Base-by-base conservation (phyloP, 2,113 vertebrate genomes). In the Hydropotes inermis region DNA sequence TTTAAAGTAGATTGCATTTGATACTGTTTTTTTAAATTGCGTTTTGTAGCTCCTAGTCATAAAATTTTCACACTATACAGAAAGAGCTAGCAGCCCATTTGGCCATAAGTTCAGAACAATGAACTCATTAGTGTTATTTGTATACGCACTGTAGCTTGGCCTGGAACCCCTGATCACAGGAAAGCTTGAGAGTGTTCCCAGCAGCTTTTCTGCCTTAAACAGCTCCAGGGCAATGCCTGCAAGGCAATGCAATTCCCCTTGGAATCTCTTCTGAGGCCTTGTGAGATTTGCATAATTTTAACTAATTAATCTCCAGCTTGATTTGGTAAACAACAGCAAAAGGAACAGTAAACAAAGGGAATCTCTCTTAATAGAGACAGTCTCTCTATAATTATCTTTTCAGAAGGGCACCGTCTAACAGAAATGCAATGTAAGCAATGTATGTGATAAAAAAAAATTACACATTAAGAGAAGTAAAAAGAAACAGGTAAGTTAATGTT, bases 101-200 rank as follows among this genome's bases (percentile, higher is more conserved):
- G 98, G 97, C 97, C 96, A 30, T 97, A 97, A 97, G 74, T 89
- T 98, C 96, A 98, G 96, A 98, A 98, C 96, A 98, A 98, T 98
- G 98, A 99, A 98, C 85, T 98, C 98, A 98, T 93, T 70, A 60
- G 45, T 91, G 98, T 98, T 98, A 98, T 98, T 98, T 99, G 98
- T 98, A 96, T 95, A 92, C 87, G 60, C 90, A 94, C 95, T 98
- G 95, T 81, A 13, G 81, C 78, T 97, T 98, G 98, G 98, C 97
- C 3, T 9, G 0, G 0, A 98, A 94, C 98, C 98, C 98, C 60
- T 4, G 86, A 97, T 96, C 97, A 96, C 87, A 83, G 97, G 95
- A 97, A 98, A 98, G 67, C 95, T 86, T 95, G 93, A 97, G 84
- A 95, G 88, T 98, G 98, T 95, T 98, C 97, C 67, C 97, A 78